phyloP scores from a whole-genome alignment of 2,797 vertebrate species.

The Aeoliscus strigatus region DNA sequence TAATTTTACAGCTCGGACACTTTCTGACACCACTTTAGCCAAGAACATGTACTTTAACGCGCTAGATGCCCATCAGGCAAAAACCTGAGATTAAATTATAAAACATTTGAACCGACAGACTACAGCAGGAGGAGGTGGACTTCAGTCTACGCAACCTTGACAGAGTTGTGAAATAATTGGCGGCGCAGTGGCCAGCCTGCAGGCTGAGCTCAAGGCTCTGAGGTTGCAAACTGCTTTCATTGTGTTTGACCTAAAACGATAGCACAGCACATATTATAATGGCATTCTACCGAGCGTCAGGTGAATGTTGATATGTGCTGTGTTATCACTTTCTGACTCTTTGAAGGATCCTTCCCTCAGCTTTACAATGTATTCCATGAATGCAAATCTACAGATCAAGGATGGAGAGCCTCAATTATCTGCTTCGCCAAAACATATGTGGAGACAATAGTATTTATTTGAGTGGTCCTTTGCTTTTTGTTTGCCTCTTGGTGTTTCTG shows the following conservation, averaged over 20 bases:
- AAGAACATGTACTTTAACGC: constrained; percentile 34
- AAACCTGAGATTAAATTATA: constrained; percentile 18
- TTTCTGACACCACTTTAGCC: constrained; percentile 40
- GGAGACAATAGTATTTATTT: constrained; percentile 24
- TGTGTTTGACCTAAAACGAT: constrained; percentile 57
- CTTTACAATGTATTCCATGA: constrained; percentile 54
- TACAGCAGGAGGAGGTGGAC: neutral
- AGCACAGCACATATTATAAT: constrained; percentile 71
- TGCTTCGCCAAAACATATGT: constrained; percentile 35
- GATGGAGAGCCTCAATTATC: constrained; percentile 39
- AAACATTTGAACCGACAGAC: constrained; percentile 8
- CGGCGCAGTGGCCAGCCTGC: constrained; percentile 41
- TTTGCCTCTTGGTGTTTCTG: constrained; percentile 31
- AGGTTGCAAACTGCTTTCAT: constrained; percentile 65
- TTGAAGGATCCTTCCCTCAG: constrained; percentile 46
- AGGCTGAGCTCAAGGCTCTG: constrained; percentile 52
- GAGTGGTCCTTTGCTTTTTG: constrained; percentile 19
- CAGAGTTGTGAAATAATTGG: constrained; percentile 57
- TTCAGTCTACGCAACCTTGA: constrained; percentile 45
- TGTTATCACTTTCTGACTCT: constrained; percentile 61
- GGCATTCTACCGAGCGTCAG: constrained; percentile 60
- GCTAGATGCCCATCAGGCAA: constrained; percentile 24
- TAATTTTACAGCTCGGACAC: constrained; percentile 43
- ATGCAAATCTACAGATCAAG: constrained; percentile 61
- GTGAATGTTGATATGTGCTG: constrained; percentile 68